Evolutionary conservation across 2,888 invertebrate genomes (phyloP), one percentile per base, ranked within the genome.

Genomic region (Drosophila atripex): DNA sequence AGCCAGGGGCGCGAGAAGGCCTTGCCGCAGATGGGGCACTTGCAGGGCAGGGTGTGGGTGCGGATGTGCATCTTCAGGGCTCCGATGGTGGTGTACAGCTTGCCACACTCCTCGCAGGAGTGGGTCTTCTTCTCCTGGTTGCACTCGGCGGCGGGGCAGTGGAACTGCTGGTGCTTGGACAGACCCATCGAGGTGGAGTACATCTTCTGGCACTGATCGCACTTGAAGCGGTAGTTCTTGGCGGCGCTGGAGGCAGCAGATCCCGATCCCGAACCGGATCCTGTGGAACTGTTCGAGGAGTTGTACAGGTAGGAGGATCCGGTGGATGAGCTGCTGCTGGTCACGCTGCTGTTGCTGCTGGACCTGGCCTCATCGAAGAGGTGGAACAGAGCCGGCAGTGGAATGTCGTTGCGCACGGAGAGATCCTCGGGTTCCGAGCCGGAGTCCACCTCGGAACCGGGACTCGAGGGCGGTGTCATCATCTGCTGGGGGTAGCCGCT

Each of bases 131-230:
- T 95, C 55, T 97, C 95, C 51, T 95, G 94, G 73, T 96, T 95
- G 53, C 95, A 96, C 73, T 95, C 95, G 70, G 96, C 95, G 0
- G 96, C 96, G 0, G 96, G 95, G 91, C 98, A 98, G 89, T 99
- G 98, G 92, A 98, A 98, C 91, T 98, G 98, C 71, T 97, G 95
- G 90, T 99, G 99, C 92, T 99, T 99, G 1, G 97, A 96, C 14
- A 99, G 93, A 0, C 98, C 99, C 51, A 98, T 97, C 89, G 96
- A 97, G 0, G 99, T 99, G 0, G 98, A 97, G 92, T 99, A 99
- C 73, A 97, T 97, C 91, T 98, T 98, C 52, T 96, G 95, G 91
- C 98, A 99, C 88, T 97, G 96, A 0, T 96, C 95, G 90, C 98
- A 99, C 90, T 97, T 96, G 91, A 97, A 97, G 52, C 97, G 94